phyloP scores from a whole-genome alignment of 2,113 vertebrate species.

The Oryzias melastigma region DNA sequence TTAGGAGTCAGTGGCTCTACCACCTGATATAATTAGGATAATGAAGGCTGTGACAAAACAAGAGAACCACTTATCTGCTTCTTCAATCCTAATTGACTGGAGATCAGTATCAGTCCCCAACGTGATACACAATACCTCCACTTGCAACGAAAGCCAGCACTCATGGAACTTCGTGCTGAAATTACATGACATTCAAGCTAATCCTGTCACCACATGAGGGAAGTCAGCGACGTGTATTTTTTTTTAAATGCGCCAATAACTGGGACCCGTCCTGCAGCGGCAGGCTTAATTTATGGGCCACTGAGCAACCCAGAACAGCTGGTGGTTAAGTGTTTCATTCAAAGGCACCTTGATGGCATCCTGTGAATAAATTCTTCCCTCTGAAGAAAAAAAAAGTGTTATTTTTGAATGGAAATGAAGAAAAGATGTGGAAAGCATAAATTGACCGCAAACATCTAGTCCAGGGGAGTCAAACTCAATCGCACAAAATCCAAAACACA shows the following conservation, averaged over 20 bases:
- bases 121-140: conserved; percentile 37
- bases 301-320: conserved; percentile 44
- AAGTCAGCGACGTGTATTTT: conserved; percentile 12
- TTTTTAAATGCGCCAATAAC: conserved; percentile 21
- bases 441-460: neutral
- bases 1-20: conserved; percentile 41
- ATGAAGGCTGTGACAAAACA: conserved; percentile 48
- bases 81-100: conserved; percentile 57
- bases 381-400: neutral
- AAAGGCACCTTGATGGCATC: conserved; percentile 51
- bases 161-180: conserved; percentile 10
- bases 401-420: too few relatives aligned
- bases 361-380: conserved; percentile 2
- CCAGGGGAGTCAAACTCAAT: too few relatives aligned
- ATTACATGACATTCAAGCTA: conserved; percentile 33
- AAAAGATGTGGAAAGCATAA: neutral
- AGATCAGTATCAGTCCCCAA: conserved; percentile 50
- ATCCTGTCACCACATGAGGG: conserved; percentile 18
- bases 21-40: conserved; percentile 46
- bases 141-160: conserved; percentile 7
- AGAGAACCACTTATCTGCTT: conserved; percentile 54
- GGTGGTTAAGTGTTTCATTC: conserved; percentile 42
- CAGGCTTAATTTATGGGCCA: conserved; percentile 29
- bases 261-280: conserved; percentile 25
- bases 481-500: too few relatives aligned